These are phyloP conservation scores for Diplogasteroides magnus DNA, from an alignment of 1,140 invertebrate species.

Conservation along the genomic window DNA sequence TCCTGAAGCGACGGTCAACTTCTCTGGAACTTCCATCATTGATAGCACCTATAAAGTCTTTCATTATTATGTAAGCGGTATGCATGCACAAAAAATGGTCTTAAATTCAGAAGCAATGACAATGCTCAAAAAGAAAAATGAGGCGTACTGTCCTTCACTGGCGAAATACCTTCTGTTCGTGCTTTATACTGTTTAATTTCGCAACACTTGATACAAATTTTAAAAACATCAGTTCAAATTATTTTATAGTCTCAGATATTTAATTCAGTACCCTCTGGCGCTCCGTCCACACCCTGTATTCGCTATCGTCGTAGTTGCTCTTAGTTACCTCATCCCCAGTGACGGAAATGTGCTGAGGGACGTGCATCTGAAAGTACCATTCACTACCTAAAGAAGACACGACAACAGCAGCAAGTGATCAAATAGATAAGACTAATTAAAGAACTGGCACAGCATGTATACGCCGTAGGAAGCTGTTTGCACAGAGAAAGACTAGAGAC, in stretches of 20 bases:
- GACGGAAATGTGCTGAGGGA: conserved; percentile 28
- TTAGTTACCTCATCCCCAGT: conserved; percentile 8
- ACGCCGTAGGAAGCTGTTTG: too few species aligned
- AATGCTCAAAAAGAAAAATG: too few species aligned
- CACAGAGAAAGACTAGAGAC: too few species aligned
- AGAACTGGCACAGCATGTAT: too few species aligned
- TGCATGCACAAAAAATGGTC: too few species aligned
- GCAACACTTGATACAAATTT: background rate
- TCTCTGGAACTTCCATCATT: conserved; percentile 27
- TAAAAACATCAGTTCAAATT: background rate
- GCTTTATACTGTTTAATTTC: conserved; percentile 1
- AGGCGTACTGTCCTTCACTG: too few species aligned
- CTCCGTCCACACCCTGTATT: background rate
- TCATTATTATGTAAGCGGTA: too few species aligned
- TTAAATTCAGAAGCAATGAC: too few species aligned
- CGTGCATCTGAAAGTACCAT: too few species aligned
- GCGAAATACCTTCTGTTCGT: too few species aligned
- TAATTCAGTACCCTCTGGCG: background rate
- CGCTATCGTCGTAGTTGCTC: background rate
- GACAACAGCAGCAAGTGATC: too few species aligned
- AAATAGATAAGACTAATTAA: too few species aligned
- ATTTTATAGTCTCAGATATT: background rate
- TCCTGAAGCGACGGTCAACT: conserved; percentile 25
- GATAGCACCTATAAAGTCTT: conserved; percentile 11
- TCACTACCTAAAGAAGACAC: background rate